Evolutionary conservation across 2,888 invertebrate species (phyloP).

Genomic region (Iphiclides podalirius): DNA sequence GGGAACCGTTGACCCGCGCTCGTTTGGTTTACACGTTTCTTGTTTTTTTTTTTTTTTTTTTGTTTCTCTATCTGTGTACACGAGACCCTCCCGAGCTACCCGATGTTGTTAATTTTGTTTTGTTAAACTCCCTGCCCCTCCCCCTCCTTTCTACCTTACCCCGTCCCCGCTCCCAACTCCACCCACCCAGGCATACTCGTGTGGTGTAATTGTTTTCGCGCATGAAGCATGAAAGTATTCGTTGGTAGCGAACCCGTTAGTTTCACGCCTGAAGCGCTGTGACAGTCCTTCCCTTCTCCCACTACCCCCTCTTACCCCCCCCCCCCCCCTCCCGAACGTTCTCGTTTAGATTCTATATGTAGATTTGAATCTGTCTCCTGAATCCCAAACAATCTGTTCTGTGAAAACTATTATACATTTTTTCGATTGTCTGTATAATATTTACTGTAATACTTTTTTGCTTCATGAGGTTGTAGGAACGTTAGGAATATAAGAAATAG

Average conservation of each 20-base stretch:
- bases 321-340: conserved; percentile 35
- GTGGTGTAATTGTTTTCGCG: conserved; percentile 57
- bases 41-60: background rate
- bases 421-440: conserved; percentile 67
- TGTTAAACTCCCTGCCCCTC: conserved; percentile 41
- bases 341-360: conserved; percentile 53
- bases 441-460: conserved; percentile 75
- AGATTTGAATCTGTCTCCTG: conserved; percentile 70
- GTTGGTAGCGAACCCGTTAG: conserved; percentile 31
- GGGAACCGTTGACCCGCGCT: conserved; percentile 61
- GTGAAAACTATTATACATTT: conserved; percentile 49
- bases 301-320: background rate
- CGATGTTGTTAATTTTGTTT: conserved; percentile 33
- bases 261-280: conserved; percentile 31
- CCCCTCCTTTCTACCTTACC: conserved; percentile 15
- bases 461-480: conserved; percentile 74
- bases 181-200: conserved; percentile 60
- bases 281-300: conserved; percentile 24
- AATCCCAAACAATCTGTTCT: conserved; percentile 52
- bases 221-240: conserved; percentile 79
- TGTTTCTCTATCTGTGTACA: conserved; percentile 26
- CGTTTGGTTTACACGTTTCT: conserved; percentile 32
- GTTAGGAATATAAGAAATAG: conserved; percentile 71
- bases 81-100: conserved; percentile 21
- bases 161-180: conserved; percentile 2